A percentile compares a stretch with the other conserved stretches of the same genome.
Conservation (phyloP, 1,140 invertebrate species). For the Vollenhovia emeryi region DNA sequence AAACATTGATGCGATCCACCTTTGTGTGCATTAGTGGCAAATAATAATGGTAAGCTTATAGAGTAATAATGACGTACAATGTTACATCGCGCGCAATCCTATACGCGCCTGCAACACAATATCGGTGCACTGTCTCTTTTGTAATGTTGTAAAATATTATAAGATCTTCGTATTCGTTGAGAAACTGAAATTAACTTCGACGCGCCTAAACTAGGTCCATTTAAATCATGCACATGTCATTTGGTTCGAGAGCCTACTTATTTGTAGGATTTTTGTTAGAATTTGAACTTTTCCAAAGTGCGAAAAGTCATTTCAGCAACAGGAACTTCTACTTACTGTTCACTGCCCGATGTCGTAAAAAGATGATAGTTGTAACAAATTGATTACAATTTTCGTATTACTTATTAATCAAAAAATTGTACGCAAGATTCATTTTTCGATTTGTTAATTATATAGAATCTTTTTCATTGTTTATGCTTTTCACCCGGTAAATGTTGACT, state of each 20-base stretch:
- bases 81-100: constrained; percentile 13
- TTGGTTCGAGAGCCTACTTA: background rate
- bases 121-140: background rate
- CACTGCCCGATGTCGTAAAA: background rate
- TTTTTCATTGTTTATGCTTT: constrained; percentile 43
- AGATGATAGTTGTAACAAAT: background rate
- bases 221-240: background rate
- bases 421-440: background rate
- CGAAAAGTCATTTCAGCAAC: background rate
- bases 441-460: background rate
- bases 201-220: background rate
- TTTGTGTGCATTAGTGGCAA: background rate
- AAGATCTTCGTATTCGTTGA: background rate
- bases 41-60: constrained; percentile 4
- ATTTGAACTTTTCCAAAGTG: background rate
- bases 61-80: constrained; percentile 20
- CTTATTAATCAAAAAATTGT: background rate
- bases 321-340: background rate
- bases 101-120: background rate
- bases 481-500: background rate
- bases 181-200: background rate
- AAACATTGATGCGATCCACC: constrained; percentile 19
- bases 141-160: background rate
- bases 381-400: background rate
- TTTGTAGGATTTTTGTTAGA: background rate